Base-by-base conservation (phyloP, 2,888 invertebrate species). In the Heteropelma amictum region DNA sequence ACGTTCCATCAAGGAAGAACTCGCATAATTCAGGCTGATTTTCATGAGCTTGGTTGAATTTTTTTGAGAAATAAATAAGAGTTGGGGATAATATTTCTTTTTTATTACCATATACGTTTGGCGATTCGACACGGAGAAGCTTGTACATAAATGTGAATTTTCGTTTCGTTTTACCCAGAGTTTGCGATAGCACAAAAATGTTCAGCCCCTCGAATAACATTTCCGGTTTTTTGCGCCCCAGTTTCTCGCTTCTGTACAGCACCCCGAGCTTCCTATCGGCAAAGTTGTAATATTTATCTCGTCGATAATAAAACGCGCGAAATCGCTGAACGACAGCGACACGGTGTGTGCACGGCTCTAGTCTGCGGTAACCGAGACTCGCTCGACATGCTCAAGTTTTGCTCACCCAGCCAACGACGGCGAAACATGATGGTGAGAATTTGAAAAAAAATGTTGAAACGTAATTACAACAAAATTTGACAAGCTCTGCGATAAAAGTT, bases 361-460 rank as follows among this genome's bases (percentile, higher is more conserved):
- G 40, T 70, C 26, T n/a, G 35, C 45, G 58, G 51, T 67, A 65
- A 60, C 33, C 42, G 42, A 30, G 33, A 53, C 21, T 12, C 35
- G 63, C 49, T 49, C 79, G 80, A 79, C 70, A 92, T 92, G 92
- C 89, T 92, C 88, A 92, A 92, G 91, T 92, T 92, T 86, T 92
- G 92, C 84, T 92, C 92, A 81, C 91, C 92, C 83, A 91, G 91
- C 81, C 90, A 91, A 77, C 90, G 90, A 85, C 90, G 92, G 82
- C 90, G 91, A 83, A 90, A 90, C 80, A 87, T 90, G 82, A 91
- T 88, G 89, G 90, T 90, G 90, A 84, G 83, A 79, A 80, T 78
- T 30, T 35, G 40, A 21, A 7, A 8, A 70, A 26, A n/a, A 38
- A 38, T 5, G n/a, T 40, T 38, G 0, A 38, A 28, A 49, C n/a